Base-by-base conservation (phyloP, 1,140 invertebrate species). In the Drosophila prosaltans region DNA sequence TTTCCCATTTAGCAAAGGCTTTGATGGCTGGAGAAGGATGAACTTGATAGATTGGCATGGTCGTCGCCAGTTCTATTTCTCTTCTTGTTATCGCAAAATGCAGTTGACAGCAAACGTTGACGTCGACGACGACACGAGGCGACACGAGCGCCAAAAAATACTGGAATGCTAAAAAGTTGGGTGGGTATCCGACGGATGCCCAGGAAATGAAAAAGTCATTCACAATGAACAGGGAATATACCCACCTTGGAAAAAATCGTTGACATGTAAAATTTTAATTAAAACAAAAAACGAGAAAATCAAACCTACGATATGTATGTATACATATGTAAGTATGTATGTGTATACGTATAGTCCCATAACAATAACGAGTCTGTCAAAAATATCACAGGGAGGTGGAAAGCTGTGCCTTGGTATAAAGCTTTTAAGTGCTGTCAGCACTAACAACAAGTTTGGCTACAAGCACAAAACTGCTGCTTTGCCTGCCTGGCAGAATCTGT, bases 401-500 rank as follows among this genome's bases (percentile, higher is more conserved):
- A 36, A 45, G 43, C 21, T 75, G 80, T 76, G 69, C 76, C 76
- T 60, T 58, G 83, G 69, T 65, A 80, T 70, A 88, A 88, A 88
- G 83, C 83, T 82, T 89, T 88, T 88, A 88, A 88, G 80, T 80
- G 83, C 83, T 88, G 80, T 72, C 80, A 88, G 80, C 65, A 69
- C 76, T 72, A 72, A 43, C 70, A 65, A 67, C 71, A 86, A 81
- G 61, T 78, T 51, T 71, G 70, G 39, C 54, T 41, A 71, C 59
- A 77, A 65, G 65, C 61, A 67, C 77, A 74, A 85, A 85, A 84
- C 81, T 71, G 81, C 69, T 82, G 79, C 69, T 43, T 5, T 43
- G 41, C 3, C 11, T 43, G n/a, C 58, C 74, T 72, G 69, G 72
- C 60, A 76, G 71, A 82, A 68, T 79, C 79, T 64, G 79, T 82